Percentiles rank a stretch among this genome's conserved stretches.
Evolutionary conservation across 2,113 vertebrate species (phyloP).

Genomic region (Ceyx cyanopectus): DNA sequence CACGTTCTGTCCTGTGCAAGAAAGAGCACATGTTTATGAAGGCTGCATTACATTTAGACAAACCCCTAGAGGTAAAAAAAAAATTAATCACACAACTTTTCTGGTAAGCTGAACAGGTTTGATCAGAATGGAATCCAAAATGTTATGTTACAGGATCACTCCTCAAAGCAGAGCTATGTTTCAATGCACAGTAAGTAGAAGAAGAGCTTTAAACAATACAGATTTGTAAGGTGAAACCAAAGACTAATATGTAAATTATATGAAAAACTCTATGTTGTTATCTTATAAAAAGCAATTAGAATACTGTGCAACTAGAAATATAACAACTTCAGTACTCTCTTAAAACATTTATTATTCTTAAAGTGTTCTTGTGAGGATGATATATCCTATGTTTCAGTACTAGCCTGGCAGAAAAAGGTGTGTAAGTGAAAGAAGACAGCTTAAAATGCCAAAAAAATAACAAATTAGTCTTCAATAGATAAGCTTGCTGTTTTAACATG

Average conservation of each 20-base stretch:
- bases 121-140: neutral
- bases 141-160: neutral
- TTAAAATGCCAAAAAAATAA: constrained; percentile 38
- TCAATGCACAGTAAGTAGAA: neutral
- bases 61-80: neutral
- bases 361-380: neutral
- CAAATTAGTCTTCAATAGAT: constrained; percentile 23
- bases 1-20: neutral
- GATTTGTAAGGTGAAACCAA: neutral
- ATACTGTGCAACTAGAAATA: neutral
- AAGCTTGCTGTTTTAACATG: constrained; percentile 28
- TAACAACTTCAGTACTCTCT: neutral
- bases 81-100: neutral
- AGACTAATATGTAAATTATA: neutral
- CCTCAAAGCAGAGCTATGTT: neutral
- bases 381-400: neutral
- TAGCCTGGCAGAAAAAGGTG: neutral
- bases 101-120: neutral
- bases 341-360: neutral
- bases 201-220: neutral
- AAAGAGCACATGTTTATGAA: rapidly evolving
- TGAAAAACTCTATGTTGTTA: neutral
- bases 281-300: neutral
- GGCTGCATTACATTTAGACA: neutral
- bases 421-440: neutral